Percentiles rank a stretch among this genome's conserved stretches.
Conservation (phyloP, 2,888 invertebrate genomes). For the Cantharis flavilabris region DNA sequence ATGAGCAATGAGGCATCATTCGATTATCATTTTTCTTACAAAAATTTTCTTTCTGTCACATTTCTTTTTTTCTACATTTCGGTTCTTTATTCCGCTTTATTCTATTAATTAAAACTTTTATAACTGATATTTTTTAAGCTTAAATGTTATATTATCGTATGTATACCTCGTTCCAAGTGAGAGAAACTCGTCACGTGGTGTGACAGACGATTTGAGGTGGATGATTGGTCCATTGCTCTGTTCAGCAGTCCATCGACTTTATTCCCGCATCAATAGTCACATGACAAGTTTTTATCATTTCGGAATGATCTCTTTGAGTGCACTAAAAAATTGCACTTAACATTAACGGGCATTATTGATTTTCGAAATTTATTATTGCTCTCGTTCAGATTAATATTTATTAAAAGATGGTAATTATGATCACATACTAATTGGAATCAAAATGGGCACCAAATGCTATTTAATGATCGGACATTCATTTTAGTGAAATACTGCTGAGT, state of each 20-base stretch:
- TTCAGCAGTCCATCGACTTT: not conserved
- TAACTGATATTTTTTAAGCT: too few species aligned
- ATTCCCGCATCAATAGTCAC: not conserved
- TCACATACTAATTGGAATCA: not conserved
- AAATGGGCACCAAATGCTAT: conserved; percentile 2
- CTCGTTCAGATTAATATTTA: not conserved
- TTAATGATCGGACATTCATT: conserved; percentile 2
- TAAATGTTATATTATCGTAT: not conserved
- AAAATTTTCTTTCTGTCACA: not conserved
- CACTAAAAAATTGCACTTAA: not conserved
- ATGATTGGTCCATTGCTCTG: not conserved
- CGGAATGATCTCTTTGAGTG: not conserved
- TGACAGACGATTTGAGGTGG: not conserved
- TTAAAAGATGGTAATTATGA: not conserved
- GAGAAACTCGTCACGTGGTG: not conserved
- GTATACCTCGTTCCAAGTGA: not conserved
- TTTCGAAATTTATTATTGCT: not conserved
- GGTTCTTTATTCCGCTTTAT: too few species aligned
- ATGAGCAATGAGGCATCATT: not conserved
- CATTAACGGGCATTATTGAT: not conserved
- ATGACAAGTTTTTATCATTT: not conserved
- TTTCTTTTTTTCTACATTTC: not conserved
- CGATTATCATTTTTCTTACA: not conserved
- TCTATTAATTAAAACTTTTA: too few species aligned
- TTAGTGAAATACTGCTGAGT: not conserved